These are phyloP conservation scores for Adelges cooleyi DNA, from an alignment of 1,140 invertebrate species.

Conservation along the genomic window DNA sequence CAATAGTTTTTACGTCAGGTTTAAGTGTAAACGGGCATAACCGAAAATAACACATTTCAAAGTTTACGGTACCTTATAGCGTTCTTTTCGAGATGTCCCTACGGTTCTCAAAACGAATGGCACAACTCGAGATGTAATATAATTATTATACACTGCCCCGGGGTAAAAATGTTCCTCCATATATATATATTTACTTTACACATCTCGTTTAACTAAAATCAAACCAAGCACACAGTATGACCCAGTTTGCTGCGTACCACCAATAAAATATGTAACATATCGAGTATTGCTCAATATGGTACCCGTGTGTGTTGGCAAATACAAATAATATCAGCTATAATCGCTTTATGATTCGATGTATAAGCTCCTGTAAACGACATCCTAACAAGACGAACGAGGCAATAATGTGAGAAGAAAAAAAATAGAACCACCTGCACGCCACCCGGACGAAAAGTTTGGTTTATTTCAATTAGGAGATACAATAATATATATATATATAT, in stretches of 20 bases:
- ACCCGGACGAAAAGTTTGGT: no score
- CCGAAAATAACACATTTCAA: no score
- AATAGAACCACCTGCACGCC: no score
- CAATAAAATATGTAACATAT: background rate
- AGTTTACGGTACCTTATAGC: no score
- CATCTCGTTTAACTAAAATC: background rate
- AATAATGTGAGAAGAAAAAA: background rate
- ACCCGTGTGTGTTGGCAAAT: background rate
- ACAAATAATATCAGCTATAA: slow-evolving; percentile 2
- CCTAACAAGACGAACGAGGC: background rate
- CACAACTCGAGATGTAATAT: no score
- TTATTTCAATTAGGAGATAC: background rate
- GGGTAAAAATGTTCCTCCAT: no score
- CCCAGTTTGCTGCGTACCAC: background rate
- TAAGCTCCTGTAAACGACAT: background rate
- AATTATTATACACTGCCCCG: no score
- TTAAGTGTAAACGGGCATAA: no score
- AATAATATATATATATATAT: background rate
- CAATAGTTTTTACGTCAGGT: no score
- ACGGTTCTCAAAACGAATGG: no score
- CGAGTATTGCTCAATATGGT: background rate
- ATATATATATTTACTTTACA: no score
- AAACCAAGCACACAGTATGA: background rate
- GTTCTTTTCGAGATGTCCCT: no score
- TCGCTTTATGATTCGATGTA: slow-evolving; percentile 23